Evolutionary conservation across 2,797 vertebrate genomes (phyloP).

Genomic region (Nothura maculosa): DNA sequence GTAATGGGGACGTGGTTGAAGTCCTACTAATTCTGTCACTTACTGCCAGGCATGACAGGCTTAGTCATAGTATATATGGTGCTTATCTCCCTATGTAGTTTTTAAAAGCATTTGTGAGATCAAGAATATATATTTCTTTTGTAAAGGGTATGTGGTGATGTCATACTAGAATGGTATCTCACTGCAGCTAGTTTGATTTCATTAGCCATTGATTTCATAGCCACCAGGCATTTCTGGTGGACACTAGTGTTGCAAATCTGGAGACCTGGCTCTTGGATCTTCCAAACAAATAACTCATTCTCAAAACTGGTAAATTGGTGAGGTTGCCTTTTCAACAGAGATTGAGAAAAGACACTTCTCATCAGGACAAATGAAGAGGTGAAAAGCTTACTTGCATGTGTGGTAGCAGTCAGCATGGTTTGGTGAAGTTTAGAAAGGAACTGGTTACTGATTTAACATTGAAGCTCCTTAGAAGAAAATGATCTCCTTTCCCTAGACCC

Average conservation of each 20-base stretch:
- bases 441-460: neutral
- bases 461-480: neutral
- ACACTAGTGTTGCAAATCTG: neutral
- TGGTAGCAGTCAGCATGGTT: no score
- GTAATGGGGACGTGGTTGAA: neutral
- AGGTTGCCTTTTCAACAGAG: neutral
- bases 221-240: constrained; percentile 3
- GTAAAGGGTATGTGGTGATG: neutral
- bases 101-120: neutral
- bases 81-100: neutral
- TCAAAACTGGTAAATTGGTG: neutral
- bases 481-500: neutral
- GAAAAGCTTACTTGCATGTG: neutral
- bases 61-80: neutral
- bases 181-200: neutral
- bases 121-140: neutral
- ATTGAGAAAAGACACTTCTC: neutral
- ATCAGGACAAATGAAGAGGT: no score
- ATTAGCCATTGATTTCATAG: neutral
- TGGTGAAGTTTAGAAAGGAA: neutral
- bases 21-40: constrained; percentile 1
- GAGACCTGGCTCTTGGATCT: neutral
- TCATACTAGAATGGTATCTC: neutral
- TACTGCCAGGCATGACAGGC: neutral
- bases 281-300: neutral